These are phyloP conservation scores for Heliconius ethilla DNA, from an alignment of 2,888 invertebrate genomes.

Conservation along the genomic window DNA sequence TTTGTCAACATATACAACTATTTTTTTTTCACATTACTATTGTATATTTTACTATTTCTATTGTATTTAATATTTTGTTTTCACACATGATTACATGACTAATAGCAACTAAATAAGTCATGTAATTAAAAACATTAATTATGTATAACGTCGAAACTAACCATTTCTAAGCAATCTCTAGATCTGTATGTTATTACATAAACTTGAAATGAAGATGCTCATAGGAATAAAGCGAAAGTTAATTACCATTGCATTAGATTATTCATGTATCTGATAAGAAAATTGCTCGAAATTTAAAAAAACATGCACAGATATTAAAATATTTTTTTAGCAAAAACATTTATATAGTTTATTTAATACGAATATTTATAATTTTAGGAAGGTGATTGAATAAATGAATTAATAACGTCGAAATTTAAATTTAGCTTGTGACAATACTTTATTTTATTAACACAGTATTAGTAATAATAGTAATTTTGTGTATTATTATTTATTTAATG, in stretches of 20 bases:
- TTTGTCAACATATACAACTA: background rate
- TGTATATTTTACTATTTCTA: too few relatives aligned
- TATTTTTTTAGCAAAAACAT: background rate
- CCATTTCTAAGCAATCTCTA: constrained; percentile 30
- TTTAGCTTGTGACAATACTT: background rate
- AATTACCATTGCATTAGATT: constrained; percentile 38
- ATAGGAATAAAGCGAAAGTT: constrained; percentile 43
- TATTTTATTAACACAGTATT: background rate
- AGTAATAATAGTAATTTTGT: background rate
- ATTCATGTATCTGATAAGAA: constrained; percentile 39
- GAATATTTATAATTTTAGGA: background rate
- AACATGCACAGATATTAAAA: background rate
- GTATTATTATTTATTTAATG: background rate
- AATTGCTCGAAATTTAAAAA: constrained; percentile 18
- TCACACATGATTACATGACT: constrained; percentile 9
- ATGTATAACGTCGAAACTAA: constrained; percentile 3
- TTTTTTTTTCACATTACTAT: too few relatives aligned
- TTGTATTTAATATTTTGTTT: background rate
- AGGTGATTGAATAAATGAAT: background rate
- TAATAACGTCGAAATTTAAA: background rate
- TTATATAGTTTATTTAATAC: background rate
- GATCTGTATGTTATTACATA: constrained; percentile 37
- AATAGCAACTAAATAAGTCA: background rate
- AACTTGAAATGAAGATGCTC: constrained; percentile 35
- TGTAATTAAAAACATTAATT: constrained; percentile 11